Percentiles rank a stretch among this genome's conserved stretches.
These are phyloP conservation scores for Drosophila seguyi DNA, from an alignment of 1,140 invertebrate species.

Conservation along the genomic window DNA sequence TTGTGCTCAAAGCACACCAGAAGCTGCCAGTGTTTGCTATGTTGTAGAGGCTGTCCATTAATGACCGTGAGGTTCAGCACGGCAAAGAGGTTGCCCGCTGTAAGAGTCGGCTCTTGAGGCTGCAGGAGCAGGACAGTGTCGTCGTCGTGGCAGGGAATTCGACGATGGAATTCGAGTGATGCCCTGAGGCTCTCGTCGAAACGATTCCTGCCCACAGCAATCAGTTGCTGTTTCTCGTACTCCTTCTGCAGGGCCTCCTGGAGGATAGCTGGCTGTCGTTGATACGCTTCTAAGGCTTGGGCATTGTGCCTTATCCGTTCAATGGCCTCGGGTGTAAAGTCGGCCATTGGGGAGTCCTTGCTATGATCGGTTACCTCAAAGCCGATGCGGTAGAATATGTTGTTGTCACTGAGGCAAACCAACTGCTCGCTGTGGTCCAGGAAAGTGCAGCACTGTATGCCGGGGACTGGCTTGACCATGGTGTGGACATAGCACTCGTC, in stretches of 20 bases:
- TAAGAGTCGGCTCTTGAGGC: constrained; percentile 1
- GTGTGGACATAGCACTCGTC: constrained; percentile 59
- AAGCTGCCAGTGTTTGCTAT: constrained; percentile 56
- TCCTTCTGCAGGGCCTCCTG: constrained; percentile 52
- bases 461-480: constrained; percentile 44
- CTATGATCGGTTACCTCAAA: constrained; percentile 33
- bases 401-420: constrained; percentile 76
- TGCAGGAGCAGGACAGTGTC: constrained; percentile 26
- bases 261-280: constrained; percentile 41
- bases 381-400: constrained; percentile 74
- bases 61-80: constrained; percentile 34
- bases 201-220: constrained; percentile 50
- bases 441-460: constrained; percentile 73
- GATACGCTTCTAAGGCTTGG: constrained; percentile 40
- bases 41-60: constrained; percentile 17
- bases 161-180: constrained; percentile 34
- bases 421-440: constrained; percentile 59
- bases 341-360: constrained; percentile 10
- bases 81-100: constrained; percentile 34
- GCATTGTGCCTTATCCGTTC: constrained; percentile 43
- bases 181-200: constrained; percentile 14
- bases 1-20: constrained; percentile 31
- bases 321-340: constrained; percentile 44
- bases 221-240: constrained; percentile 63
- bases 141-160: constrained; percentile 35